A percentile compares a stretch with the other conserved stretches of the same genome.
Conservation (phyloP, 2,888 invertebrate genomes). For the Neria commutata region DNA sequence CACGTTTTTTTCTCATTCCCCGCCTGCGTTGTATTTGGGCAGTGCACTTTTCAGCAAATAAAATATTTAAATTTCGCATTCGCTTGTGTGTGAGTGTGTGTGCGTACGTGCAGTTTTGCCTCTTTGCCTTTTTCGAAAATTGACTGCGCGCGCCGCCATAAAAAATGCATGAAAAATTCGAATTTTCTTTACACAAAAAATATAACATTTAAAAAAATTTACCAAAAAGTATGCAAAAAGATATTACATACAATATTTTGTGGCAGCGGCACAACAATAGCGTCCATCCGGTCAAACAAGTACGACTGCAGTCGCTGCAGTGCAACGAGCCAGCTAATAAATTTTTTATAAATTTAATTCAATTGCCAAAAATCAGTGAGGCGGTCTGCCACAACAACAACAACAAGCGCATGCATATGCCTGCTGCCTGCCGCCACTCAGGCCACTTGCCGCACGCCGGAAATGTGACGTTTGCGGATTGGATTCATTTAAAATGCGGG, state of each 20-base stretch:
- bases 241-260: no score
- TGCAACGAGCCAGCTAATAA: constrained; percentile 48
- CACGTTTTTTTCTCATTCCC: constrained; percentile 2
- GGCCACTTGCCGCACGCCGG: constrained; percentile 27
- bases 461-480: constrained; percentile 40
- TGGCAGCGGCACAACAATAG: neutral
- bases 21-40: constrained; percentile 20
- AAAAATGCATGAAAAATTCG: neutral
- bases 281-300: no score
- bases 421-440: neutral
- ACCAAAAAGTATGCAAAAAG: no score
- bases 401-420: neutral
- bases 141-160: no score
- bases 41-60: constrained; percentile 40
- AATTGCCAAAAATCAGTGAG: constrained; percentile 59
- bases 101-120: no score
- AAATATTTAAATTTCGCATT: constrained; percentile 36
- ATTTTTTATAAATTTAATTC: constrained; percentile 62
- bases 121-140: constrained; percentile 12
- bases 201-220: no score
- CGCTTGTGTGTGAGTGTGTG: neutral
- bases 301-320: no score
- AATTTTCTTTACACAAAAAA: neutral
- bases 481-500: constrained; percentile 47
- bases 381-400: constrained; percentile 41